Evolutionary conservation across 1,140 invertebrate genomes (phyloP), one percentile per base, ranked within the genome.

Genomic region (Pemphigus obesinymphae): DNA sequence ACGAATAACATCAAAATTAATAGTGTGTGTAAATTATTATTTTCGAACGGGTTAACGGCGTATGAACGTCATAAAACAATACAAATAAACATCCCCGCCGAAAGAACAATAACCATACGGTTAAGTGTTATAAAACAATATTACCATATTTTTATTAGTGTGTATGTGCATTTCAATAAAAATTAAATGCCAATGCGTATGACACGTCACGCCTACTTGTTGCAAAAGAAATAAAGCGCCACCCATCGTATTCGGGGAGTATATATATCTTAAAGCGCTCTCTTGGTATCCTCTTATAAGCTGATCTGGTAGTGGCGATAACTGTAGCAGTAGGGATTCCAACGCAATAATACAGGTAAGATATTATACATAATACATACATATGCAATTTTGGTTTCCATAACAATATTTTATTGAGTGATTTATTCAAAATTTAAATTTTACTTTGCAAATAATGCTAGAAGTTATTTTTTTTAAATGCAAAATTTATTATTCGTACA

Each of bases 261-360:
- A 78, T 80, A 78, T 80, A 80, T 80, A 80, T 80, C 55, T 63
- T 63, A 63, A 80, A 63, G 76, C 76, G 76, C 76, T 80, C 76
- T 43, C 76, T 61, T n/a, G 76, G 15, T 58, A 43, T 29, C 53
- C 15, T 58, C 26, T 80, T 80, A 80, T 10, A 80, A 80, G 76
- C 55, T 43, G 53, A 29, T 45, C 34, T 37, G 55, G 55, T 80
- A 61, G 55, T 61, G 76, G 4, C 40, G 55, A 80, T 80, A 63
- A 45, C 76, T 45, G 55, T 80, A 61, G 55, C 45, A 10, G 55
- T 61, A 45, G 55, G 75, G 55, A 80, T 80, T 20, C n/a, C 76
- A 43, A n/a, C 53, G 53, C 50, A 40, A 61, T 45, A 58, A 80
- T 58, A 63, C 53, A 80, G 53, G 50, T 80, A 80, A 80, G 76